These are phyloP conservation scores for Cotesia chilonis DNA, from an alignment of 1,140 invertebrate genomes.

Conservation along the genomic window DNA sequence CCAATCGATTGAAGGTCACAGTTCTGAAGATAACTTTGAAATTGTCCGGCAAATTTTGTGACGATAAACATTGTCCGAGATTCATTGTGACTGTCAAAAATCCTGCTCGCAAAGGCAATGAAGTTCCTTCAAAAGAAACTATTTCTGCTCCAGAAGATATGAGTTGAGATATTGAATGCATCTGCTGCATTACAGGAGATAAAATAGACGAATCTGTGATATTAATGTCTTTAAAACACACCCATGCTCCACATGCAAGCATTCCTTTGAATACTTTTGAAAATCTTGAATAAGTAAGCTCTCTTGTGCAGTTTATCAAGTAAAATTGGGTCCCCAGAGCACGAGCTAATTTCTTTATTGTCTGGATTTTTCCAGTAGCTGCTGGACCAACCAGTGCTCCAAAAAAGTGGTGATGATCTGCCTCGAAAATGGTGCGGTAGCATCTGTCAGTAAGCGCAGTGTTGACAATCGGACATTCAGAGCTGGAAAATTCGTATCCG, in stretches of 20 bases:
- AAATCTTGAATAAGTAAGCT: constrained; percentile 71
- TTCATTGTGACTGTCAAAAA: constrained; percentile 75
- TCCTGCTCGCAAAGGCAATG: constrained; percentile 66
- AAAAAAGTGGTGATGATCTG: constrained; percentile 71
- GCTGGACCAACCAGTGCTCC: constrained; percentile 73
- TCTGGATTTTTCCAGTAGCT: constrained; percentile 77
- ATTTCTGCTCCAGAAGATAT: constrained; percentile 64
- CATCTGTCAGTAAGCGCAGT: constrained; percentile 92
- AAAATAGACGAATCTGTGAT: constrained; percentile 69
- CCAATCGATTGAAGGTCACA: constrained; percentile 75
- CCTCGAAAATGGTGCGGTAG: constrained; percentile 89
- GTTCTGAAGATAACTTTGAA: constrained; percentile 74
- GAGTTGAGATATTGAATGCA: constrained; percentile 65
- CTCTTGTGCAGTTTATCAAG: constrained; percentile 74
- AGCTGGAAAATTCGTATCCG: constrained; percentile 87
- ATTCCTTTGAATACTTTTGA: constrained; percentile 72
- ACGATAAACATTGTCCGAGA: constrained; percentile 68
- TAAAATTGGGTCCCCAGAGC: constrained; percentile 73
- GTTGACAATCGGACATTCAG: constrained; percentile 82
- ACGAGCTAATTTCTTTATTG: constrained; percentile 74
- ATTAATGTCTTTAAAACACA: constrained; percentile 79
- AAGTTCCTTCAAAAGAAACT: constrained; percentile 71
- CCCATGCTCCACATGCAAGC: constrained; percentile 74
- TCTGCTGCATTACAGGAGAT: constrained; percentile 67
- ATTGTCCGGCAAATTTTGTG: constrained; percentile 72